Conservation (phyloP, 2,888 invertebrate genomes). For the Romanomermis culicivorax region DNA sequence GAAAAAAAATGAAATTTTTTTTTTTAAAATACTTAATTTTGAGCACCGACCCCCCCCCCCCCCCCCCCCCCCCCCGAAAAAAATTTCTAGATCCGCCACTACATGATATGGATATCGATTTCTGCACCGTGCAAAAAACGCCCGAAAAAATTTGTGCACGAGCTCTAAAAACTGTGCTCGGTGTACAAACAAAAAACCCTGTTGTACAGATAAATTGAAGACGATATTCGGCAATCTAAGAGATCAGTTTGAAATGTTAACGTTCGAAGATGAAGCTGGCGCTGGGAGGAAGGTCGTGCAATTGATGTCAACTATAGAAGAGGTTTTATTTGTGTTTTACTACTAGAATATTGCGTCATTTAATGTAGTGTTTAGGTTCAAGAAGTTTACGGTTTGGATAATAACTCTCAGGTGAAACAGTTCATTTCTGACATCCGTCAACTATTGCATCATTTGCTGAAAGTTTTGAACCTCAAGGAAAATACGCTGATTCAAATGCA, state of each 20-base stretch:
- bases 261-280: conserved; percentile 50
- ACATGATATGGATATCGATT: no score
- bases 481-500: conserved; percentile 71
- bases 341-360: background rate
- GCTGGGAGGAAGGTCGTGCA: conserved; percentile 69
- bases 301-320: conserved; percentile 72
- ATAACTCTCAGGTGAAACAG: conserved; percentile 70
- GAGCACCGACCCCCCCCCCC: no score
- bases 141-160: no score
- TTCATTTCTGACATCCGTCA: conserved; percentile 62
- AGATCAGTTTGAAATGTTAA: conserved; percentile 54
- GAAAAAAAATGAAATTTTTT: no score
- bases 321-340: no score
- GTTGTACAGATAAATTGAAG: conserved; percentile 46
- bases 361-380: conserved; percentile 29
- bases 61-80: no score
- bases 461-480: conserved; percentile 69
- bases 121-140: no score
- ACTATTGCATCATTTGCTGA: conserved; percentile 61
- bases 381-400: conserved; percentile 77
- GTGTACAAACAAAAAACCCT: conserved; percentile 2
- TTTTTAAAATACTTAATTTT: no score
- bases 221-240: conserved; percentile 72
- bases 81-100: no score
- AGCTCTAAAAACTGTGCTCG: no score